phyloP scores from a whole-genome alignment of 2,113 vertebrate species.

The Mobula birostris region DNA sequence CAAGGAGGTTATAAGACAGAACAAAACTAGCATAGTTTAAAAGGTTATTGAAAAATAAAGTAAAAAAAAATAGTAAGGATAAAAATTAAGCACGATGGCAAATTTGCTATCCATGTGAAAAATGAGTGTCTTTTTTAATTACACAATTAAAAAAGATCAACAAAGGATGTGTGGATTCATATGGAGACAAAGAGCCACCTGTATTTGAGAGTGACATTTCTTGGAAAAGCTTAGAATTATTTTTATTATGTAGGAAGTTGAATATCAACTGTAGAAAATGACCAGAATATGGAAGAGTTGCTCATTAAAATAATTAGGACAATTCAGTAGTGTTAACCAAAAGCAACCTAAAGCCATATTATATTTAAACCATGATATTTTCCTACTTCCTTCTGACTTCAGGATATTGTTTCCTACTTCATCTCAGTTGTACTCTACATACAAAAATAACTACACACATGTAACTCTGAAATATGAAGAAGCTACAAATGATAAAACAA shows the following conservation, averaged over 20 bases:
- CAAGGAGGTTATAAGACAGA: not conserved
- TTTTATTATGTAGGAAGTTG: not conserved
- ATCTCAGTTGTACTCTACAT: too few relatives aligned
- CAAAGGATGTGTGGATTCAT: not conserved
- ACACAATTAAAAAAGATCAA: not conserved
- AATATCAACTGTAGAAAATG: not conserved
- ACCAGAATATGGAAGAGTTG: not conserved
- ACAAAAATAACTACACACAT: too few relatives aligned
- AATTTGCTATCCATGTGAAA: not conserved
- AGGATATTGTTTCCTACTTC: too few relatives aligned
- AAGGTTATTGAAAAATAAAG: not conserved
- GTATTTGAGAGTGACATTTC: not conserved
- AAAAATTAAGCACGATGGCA: not conserved
- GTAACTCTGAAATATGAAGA: too few relatives aligned
- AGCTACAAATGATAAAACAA: too few relatives aligned
- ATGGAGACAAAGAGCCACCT: not conserved
- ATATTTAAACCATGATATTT: too few relatives aligned
- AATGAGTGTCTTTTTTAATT: not conserved
- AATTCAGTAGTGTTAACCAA: not conserved
- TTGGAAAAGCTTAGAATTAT: not conserved
- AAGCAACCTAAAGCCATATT: too few relatives aligned
- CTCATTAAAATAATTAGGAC: not conserved
- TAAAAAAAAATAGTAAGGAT: not conserved
- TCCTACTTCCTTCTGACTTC: too few relatives aligned
- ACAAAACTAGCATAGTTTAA: not conserved